phyloP scores from a whole-genome alignment of 2,113 vertebrate species.

The Sceloporus tristichus region DNA sequence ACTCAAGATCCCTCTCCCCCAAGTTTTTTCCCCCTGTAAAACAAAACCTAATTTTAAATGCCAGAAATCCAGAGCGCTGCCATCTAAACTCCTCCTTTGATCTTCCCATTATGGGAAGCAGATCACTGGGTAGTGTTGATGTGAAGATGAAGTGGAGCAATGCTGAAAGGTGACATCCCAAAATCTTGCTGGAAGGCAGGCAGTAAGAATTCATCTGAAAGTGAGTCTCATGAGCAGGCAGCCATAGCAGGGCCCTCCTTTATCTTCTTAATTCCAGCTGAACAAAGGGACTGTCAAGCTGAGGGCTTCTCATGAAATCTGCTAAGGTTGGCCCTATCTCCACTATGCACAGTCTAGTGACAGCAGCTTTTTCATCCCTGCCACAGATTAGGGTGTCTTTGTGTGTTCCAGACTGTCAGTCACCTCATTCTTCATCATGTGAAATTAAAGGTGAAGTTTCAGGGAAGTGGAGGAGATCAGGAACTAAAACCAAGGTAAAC shows the following conservation, averaged over 20 bases:
- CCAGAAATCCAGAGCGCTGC: conserved; percentile 1
- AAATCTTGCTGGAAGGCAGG: neutral
- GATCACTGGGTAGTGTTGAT: neutral
- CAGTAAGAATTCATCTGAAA: neutral
- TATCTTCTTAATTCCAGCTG: neutral
- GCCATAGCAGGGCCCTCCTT: neutral
- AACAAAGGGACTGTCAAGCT: neutral
- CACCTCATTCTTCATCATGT: conserved; percentile 29
- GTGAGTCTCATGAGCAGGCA: neutral
- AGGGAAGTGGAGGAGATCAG: conserved; percentile 37
- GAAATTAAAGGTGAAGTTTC: conserved; percentile 42
- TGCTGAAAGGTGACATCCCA: neutral
- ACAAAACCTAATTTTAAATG: conserved; percentile 23
- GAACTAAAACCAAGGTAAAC: conserved; percentile 34
- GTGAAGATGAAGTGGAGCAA: neutral
- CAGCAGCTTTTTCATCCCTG: conserved; percentile 1
- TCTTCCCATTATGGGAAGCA: neutral
- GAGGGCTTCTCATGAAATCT: neutral
- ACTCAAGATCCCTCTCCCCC: neutral
- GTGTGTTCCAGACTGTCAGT: conserved; percentile 10
- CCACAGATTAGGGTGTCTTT: neutral
- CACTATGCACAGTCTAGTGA: neutral
- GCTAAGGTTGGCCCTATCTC: neutral
- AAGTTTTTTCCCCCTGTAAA: neutral
- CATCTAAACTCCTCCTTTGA: neutral